These are phyloP conservation scores for Drepana arcuata DNA, from an alignment of 1,140 invertebrate genomes.

Conservation along the genomic window DNA sequence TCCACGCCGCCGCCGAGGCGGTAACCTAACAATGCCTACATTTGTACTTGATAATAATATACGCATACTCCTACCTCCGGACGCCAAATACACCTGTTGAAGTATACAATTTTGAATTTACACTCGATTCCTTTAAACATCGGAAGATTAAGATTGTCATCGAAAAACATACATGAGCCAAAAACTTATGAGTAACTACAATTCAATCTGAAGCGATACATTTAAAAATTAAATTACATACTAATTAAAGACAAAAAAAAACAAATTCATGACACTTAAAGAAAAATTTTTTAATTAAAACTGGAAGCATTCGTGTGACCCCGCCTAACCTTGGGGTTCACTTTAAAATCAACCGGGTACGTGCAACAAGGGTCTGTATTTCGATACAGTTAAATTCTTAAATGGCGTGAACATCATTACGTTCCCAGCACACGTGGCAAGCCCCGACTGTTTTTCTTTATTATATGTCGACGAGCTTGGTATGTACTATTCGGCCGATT, in stretches of 20 bases:
- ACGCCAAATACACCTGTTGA: slow-evolving; percentile 46
- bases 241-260: slow-evolving; percentile 56
- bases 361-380: too few species aligned
- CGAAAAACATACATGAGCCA: slow-evolving; percentile 25
- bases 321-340: slow-evolving; percentile 34
- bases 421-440: too few species aligned
- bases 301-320: slow-evolving; percentile 59
- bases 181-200: slow-evolving; percentile 20
- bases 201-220: slow-evolving; percentile 28
- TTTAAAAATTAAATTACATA: slow-evolving; percentile 53
- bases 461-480: too few species aligned
- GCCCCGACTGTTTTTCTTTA: too few species aligned
- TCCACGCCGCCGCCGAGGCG: slow-evolving; percentile 19
- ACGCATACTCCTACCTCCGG: slow-evolving; percentile 30
- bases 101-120: slow-evolving; percentile 36
- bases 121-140: slow-evolving; percentile 33
- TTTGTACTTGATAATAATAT: slow-evolving; percentile 60
- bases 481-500: too few species aligned
- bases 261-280: slow-evolving; percentile 56
- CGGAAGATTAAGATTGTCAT: slow-evolving; percentile 22
- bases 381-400: too few species aligned
- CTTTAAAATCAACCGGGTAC: too few species aligned
- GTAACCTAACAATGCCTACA: slow-evolving; percentile 42
- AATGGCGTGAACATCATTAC: too few species aligned
- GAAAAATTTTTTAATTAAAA: slow-evolving; percentile 38